Conservation (phyloP, 2,797 vertebrate genomes). For the Tamandua tetradactyla region DNA sequence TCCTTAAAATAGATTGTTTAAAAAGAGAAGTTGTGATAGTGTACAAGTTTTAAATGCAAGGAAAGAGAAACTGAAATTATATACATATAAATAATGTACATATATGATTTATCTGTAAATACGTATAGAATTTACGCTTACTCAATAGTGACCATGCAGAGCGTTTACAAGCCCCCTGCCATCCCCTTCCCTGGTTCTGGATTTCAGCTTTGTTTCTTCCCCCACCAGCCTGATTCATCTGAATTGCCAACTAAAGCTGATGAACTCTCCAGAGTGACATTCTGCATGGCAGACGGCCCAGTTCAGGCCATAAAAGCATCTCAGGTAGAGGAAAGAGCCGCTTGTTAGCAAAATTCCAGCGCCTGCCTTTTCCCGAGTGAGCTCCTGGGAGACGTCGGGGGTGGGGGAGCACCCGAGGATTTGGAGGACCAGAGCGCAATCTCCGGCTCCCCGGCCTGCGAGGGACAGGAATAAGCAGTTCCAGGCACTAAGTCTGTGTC, state of each 20-base stretch:
- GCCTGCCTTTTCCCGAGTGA: too few species aligned
- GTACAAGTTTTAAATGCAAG: conserved; percentile 36
- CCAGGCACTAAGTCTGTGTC: not conserved
- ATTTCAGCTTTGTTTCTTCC: conserved; percentile 30
- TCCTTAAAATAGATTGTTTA: conserved; percentile 24
- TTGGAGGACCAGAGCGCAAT: too few species aligned
- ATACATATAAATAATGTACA: not conserved
- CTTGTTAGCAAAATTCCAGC: not conserved
- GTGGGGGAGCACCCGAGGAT: too few species aligned
- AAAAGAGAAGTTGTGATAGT: conserved; percentile 34
- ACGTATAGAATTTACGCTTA: too few species aligned
- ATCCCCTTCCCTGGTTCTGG: conserved; percentile 35
- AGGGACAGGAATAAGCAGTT: not conserved
- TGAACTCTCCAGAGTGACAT: not conserved
- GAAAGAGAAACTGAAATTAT: not conserved
- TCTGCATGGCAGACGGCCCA: not conserved
- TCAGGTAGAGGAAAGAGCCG: not conserved
- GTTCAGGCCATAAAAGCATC: conserved; percentile 22
- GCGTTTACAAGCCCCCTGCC: not conserved
- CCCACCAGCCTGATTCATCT: conserved; percentile 18
- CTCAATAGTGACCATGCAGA: not conserved
- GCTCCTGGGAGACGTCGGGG: too few species aligned
- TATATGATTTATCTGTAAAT: too few species aligned
- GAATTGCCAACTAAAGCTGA: conserved; percentile 4
- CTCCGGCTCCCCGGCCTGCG: not conserved